Percentiles rank a stretch among this genome's conserved stretches.
These are phyloP conservation scores for Paratilapia polleni DNA, from an alignment of 2,113 vertebrate genomes.

Conservation along the genomic window DNA sequence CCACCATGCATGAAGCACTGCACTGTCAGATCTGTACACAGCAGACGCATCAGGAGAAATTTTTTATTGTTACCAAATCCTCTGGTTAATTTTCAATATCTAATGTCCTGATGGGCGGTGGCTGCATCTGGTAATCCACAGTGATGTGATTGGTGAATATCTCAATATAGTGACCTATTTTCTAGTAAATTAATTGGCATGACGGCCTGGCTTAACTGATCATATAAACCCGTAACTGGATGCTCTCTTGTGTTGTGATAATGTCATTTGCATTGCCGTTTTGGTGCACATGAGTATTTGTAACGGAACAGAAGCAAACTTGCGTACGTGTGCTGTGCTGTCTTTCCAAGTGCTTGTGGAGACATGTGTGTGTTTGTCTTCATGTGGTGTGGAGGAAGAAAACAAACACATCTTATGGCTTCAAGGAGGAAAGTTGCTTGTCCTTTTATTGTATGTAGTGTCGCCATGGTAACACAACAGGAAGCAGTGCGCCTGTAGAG, in stretches of 20 bases:
- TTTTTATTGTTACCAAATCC: slow-evolving; percentile 65
- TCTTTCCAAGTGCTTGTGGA: neutral
- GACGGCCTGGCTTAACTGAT: slow-evolving; percentile 66
- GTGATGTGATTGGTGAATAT: slow-evolving; percentile 77
- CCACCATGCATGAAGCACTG: neutral
- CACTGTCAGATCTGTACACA: neutral
- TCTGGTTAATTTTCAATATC: slow-evolving; percentile 71
- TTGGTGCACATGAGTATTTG: slow-evolving; percentile 15
- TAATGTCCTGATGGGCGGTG: slow-evolving; percentile 68
- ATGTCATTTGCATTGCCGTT: slow-evolving; percentile 46
- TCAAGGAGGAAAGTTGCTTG: slow-evolving; percentile 24
- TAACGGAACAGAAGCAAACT: slow-evolving; percentile 8
- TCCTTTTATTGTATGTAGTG: slow-evolving; percentile 42
- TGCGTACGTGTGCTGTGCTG: neutral
- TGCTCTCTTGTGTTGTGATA: slow-evolving; percentile 56
- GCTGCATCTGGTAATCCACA: slow-evolving; percentile 73
- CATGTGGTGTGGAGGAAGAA: slow-evolving; percentile 1
- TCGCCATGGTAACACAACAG: slow-evolving; percentile 64
- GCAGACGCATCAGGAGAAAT: slow-evolving; percentile 32
- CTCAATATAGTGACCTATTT: slow-evolving; percentile 78
- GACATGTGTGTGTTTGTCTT: slow-evolving; percentile 23
- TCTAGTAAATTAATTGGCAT: slow-evolving; percentile 56
- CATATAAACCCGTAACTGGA: slow-evolving; percentile 61
- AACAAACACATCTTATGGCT: slow-evolving; percentile 37
- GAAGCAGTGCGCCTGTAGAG: slow-evolving; percentile 24